Evolutionary conservation across 2,113 vertebrate genomes (phyloP), one percentile per base, ranked within the genome.

Genomic region (Myrmecobius fasciatus): DNA sequence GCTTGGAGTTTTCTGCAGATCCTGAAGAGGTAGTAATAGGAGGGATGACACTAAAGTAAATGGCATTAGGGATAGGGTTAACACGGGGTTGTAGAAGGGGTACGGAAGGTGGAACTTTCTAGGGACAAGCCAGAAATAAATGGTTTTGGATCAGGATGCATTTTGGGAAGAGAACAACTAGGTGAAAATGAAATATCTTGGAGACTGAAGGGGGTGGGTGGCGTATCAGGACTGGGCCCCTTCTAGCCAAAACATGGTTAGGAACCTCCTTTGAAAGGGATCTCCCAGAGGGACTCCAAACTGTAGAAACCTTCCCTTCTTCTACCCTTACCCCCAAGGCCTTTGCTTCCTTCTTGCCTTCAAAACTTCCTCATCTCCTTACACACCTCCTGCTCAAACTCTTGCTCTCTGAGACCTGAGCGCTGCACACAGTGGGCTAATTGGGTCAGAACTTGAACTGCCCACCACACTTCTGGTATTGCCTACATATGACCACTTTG

Each of bases 401-500:
- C 88, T 92, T 94, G 67, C 89, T 47, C 36, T 47, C 26, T 91
- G 91, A 43, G 92, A 83, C 91, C 83, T 52, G 49, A 92, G 75
- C 92, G 49, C 89, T 94, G 49, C 51, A 92, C 96, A 97, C 96
- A 89, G 89, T 94, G 93, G 93, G 92, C 94, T 93, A 53, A 12
- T 67, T 94, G 95, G 75, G 67, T 36, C 92, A 4, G 43, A 89
- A 83, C 53, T 75, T 89, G 28, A 26, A 54, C 48, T 75, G 24
- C 43, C 92, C 94, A 67, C 51, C 36, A 56, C 60, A 51, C 92
- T 96, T 95, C 96, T 93, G 95, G 93, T 36, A 93, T 92, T 91
- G 54, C 92, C 52, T 67, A 67, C 91, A 90, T 89, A 25, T 53
- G 95, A 94, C 92, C 56, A 51, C n/a, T 83, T 24, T 24, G n/a